Evolutionary conservation across 2,797 vertebrate genomes (phyloP), one percentile per base, ranked within the genome.

Genomic region (Pteropus rufus): DNA sequence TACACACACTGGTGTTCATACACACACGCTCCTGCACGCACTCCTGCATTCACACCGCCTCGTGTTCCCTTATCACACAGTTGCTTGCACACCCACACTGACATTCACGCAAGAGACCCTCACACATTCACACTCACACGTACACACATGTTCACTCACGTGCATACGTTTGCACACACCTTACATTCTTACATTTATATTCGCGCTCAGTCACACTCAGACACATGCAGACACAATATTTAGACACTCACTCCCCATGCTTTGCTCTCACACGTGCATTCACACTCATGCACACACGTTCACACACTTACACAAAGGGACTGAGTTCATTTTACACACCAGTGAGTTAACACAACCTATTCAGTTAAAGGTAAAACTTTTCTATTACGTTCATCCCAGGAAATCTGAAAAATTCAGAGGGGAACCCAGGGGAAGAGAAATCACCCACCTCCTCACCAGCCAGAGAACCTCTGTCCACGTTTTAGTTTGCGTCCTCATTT

Each of bases 321-420:
- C 49, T 10, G 56, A 11, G 6, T n/a, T 24, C 2, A 23, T 26
- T 19, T 67, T 7, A 44, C 19, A n/a, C 46, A 26, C 52, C 31
- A 5, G 0, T 10, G 0, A 7, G 56, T n/a, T 4, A 46, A n/a
- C 56, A 52, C 34, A 65, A 31, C 29, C 76, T 1, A 0, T n/a
- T 52, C 11, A 5, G 2, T n/a, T 2, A 4, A 29, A 58, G 65
- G 62, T 39, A 18, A 18, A 60, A 36, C 49, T 54, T 26, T 87
- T 34, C 36, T 54, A 1, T 34, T 9, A 0, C 0, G 36, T 54
- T 24, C 12, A 8, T 54, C 92, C 70, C 36, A 4, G 96, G 90
- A 73, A 21, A 7, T 10, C 7, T 10, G 49, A 54, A 5, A 23
- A 15, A 0, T n/a, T 12, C 77, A 21, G 70, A 87, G 46, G 7